Evolutionary conservation across 30 jellyfish, hydroid and myxozoan genomes (phyloP).

Genomic region (Aurelia aurita complex sp. Pacific): DNA sequence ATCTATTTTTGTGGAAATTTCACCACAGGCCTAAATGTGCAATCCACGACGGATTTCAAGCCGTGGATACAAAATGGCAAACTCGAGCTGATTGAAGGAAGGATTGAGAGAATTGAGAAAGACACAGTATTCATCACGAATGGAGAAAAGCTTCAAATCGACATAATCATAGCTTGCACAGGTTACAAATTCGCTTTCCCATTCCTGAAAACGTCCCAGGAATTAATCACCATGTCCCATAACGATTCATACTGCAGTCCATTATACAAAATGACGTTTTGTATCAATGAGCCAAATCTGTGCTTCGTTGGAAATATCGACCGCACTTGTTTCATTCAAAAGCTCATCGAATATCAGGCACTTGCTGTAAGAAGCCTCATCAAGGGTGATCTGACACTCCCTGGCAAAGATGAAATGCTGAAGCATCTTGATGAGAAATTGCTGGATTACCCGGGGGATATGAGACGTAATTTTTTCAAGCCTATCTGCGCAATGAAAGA

Average conservation of each 20-base stretch:
- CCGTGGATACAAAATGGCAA: conserved; percentile 17
- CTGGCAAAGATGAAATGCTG: conserved; percentile 30
- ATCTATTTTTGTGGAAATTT: conserved; percentile 24
- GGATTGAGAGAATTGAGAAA: not conserved
- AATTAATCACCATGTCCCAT: not conserved
- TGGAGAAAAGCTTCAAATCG: conserved; percentile 6
- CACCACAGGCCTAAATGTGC: not conserved
- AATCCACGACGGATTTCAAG: conserved; percentile 11
- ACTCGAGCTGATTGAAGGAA: conserved; percentile 11
- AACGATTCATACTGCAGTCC: conserved; percentile 28
- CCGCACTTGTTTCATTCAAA: conserved; percentile 11
- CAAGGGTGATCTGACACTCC: conserved; percentile 20
- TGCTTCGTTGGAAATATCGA: conserved; percentile 44
- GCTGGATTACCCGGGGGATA: conserved; percentile 15
- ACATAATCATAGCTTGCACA: conserved; percentile 23
- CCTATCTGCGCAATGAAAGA: conserved; percentile 20
- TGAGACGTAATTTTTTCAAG: not conserved
- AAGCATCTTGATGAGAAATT: conserved; percentile 3
- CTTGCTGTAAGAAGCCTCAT: not conserved
- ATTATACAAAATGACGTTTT: conserved; percentile 18
- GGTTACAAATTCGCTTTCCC: conserved; percentile 32
- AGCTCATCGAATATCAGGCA: conserved; percentile 34
- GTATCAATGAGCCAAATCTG: conserved; percentile 39
- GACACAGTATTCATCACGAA: conserved; percentile 9
- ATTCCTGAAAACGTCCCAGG: conserved; percentile 19